Percentiles rank a stretch among this genome's conserved stretches.
These are phyloP conservation scores for Euplagia quadripunctaria DNA, from an alignment of 2,888 invertebrate species.

Conservation along the genomic window DNA sequence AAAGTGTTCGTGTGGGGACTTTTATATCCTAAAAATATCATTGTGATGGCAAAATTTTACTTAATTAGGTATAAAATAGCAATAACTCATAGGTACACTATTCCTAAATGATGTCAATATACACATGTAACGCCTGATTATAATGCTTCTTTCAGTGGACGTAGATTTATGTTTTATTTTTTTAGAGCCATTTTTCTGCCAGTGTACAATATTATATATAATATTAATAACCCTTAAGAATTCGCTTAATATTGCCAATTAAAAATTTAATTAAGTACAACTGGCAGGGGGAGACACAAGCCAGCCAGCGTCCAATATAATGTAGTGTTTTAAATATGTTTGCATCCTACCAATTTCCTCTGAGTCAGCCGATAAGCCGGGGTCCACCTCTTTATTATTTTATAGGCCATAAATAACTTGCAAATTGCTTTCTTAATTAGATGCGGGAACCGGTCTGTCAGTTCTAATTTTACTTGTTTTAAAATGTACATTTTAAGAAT, in stretches of 20 bases:
- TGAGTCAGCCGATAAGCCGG: slow-evolving; percentile 66
- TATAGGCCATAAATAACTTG: slow-evolving; percentile 81
- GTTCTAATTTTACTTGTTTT: slow-evolving; percentile 64
- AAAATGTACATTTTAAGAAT: slow-evolving; percentile 43
- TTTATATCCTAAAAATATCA: neutral
- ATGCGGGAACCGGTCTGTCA: slow-evolving; percentile 67
- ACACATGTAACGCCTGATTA: neutral
- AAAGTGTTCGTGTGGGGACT: neutral
- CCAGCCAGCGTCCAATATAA: slow-evolving; percentile 55
- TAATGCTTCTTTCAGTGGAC: too few species aligned
- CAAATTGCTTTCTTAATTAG: slow-evolving; percentile 85
- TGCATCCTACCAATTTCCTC: slow-evolving; percentile 64
- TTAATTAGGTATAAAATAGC: neutral
- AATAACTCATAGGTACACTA: neutral
- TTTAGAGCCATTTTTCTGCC: neutral
- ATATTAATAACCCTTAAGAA: neutral
- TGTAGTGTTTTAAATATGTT: slow-evolving; percentile 59
- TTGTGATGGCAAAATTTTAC: neutral
- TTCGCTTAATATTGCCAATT: slow-evolving; percentile 13
- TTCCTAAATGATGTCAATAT: neutral
- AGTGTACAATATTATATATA: neutral
- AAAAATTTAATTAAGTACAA: slow-evolving; percentile 20
- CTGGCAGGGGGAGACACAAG: slow-evolving; percentile 25
- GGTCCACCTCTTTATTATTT: slow-evolving; percentile 69
- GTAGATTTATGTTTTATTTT: neutral